Percentiles rank a stretch among this genome's conserved stretches.
phyloP scores from a whole-genome alignment of 92 coral and sea anemone species.

The Montipora capitata region DNA sequence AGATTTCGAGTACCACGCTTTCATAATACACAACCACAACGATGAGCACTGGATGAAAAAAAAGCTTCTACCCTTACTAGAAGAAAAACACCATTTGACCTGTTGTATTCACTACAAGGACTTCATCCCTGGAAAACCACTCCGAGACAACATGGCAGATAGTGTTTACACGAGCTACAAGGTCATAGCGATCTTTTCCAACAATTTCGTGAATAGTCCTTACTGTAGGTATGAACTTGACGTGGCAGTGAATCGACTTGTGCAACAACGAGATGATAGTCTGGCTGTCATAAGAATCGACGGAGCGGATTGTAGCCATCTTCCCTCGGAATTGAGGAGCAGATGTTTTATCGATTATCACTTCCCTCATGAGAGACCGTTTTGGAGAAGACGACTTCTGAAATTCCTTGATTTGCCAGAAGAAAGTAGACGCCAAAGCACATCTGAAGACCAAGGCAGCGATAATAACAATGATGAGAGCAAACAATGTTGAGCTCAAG shows the following conservation, averaged over 20 bases:
- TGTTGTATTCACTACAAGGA: conserved; percentile 53
- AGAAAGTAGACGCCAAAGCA: background rate
- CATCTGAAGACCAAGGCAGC: background rate
- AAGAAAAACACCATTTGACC: conserved; percentile 6
- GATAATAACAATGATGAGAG: background rate
- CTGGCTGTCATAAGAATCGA: conserved; percentile 30
- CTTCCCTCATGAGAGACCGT: background rate
- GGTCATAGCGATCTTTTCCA: conserved; percentile 38
- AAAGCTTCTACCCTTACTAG: conserved; percentile 11
- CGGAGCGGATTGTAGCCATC: background rate
- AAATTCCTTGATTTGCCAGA: conserved; percentile 21
- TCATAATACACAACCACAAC: conserved; percentile 30
- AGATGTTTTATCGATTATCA: conserved; percentile 31
- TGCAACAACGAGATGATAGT: background rate
- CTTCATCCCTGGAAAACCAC: background rate
- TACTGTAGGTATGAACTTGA: conserved; percentile 30
- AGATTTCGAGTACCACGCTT: conserved; percentile 40
- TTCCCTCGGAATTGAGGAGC: background rate
- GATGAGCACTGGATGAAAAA: background rate
- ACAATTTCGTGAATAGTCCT: conserved; percentile 13
- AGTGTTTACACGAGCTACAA: conserved; percentile 34
- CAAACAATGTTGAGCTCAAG: background rate
- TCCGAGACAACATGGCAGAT: conserved; percentile 29
- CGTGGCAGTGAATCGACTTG: conserved; percentile 9
- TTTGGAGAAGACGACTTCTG: conserved; percentile 24